Percentiles rank a stretch among this genome's conserved stretches.
These are phyloP conservation scores for Oplegnathus fasciatus DNA, from an alignment of 2,113 vertebrate species.

Conservation along the genomic window DNA sequence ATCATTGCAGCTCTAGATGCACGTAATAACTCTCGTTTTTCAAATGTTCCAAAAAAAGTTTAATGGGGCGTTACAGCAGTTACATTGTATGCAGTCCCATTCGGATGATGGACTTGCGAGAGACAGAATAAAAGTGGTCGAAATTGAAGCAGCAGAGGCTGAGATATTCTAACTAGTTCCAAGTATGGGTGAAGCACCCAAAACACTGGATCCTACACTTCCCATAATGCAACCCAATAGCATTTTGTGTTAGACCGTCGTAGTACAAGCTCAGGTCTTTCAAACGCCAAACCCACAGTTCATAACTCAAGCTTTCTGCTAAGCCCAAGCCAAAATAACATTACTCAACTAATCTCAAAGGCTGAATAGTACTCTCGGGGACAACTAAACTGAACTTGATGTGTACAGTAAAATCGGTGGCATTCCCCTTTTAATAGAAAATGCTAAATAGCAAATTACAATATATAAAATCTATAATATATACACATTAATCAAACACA, in stretches of 20 bases:
- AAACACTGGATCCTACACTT: not conserved
- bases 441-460: not conserved
- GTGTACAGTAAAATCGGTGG: not conserved
- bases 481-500: too few species aligned
- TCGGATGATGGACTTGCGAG: not conserved
- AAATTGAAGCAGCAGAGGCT: not conserved
- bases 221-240: not conserved
- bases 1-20: too few species aligned
- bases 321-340: not conserved
- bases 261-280: not conserved
- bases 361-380: not conserved
- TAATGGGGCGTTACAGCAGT: not conserved
- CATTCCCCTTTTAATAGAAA: not conserved
- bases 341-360: not conserved
- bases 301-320: not conserved
- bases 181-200: not conserved
- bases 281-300: not conserved
- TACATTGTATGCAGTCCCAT: not conserved
- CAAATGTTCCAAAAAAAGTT: not conserved
- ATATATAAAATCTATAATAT: not conserved
- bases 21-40: not conserved
- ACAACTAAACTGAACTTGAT: not conserved
- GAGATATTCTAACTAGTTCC: not conserved
- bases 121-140: not conserved
- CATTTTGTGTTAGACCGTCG: not conserved